These are phyloP conservation scores for Chaenodraco wilsoni DNA, from an alignment of 2,797 vertebrate species.

Conservation along the genomic window DNA sequence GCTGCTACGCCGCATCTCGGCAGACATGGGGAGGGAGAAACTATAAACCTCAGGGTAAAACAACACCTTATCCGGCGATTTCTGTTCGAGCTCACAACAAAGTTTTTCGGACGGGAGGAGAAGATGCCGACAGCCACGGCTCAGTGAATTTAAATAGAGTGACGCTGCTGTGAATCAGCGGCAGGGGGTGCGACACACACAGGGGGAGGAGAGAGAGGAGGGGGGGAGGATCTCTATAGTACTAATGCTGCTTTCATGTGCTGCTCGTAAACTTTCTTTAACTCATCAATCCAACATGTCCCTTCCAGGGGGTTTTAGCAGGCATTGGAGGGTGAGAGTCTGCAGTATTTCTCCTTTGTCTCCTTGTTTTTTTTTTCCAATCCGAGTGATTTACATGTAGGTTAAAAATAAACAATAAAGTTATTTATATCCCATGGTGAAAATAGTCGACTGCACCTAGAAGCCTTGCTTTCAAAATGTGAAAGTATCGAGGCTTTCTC, in stretches of 20 bases:
- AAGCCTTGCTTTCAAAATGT: too few relatives aligned
- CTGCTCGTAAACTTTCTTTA: constrained; percentile 21
- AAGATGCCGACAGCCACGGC: constrained; percentile 54
- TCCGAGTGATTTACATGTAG: not conserved
- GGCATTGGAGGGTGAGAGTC: not conserved
- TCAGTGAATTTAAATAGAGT: constrained; percentile 72
- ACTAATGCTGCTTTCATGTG: constrained; percentile 52
- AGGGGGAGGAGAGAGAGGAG: constrained; percentile 20
- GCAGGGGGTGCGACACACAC: constrained; percentile 15
- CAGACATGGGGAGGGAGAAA: constrained; percentile 47
- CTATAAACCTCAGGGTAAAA: not conserved
- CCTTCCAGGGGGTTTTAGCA: not conserved
- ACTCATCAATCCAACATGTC: not conserved
- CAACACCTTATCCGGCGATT: not conserved
- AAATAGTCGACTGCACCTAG: too few relatives aligned
- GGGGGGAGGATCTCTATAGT: constrained; percentile 5
- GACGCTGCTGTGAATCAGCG: constrained; percentile 66
- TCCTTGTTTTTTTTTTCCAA: not conserved
- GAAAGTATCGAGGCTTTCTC: too few relatives aligned
- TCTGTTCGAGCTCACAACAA: not conserved
- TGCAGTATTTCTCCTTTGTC: not conserved
- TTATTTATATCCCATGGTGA: too few relatives aligned
- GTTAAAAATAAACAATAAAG: not conserved
- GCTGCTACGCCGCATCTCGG: constrained; percentile 75
- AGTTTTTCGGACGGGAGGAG: constrained; percentile 31